Evolutionary conservation across 2,888 invertebrate genomes (phyloP).

Genomic region (Lampropteryx suffumata): DNA sequence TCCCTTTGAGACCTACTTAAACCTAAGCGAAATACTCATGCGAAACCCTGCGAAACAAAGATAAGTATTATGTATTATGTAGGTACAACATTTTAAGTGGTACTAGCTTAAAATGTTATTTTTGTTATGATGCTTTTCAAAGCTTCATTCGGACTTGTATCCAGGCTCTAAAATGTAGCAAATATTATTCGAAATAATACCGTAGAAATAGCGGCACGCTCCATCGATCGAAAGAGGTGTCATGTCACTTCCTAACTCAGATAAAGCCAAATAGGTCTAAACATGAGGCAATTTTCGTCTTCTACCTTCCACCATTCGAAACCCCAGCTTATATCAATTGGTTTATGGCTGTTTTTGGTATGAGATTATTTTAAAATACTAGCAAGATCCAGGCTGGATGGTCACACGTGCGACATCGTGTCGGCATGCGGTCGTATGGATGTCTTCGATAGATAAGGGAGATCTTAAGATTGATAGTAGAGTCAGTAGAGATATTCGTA

Average conservation of each 20-base stretch:
- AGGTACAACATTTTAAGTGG: too few relatives aligned
- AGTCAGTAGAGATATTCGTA: constrained; percentile 27
- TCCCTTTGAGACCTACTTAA: too few relatives aligned
- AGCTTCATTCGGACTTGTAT: constrained; percentile 4
- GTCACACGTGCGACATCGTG: constrained; percentile 54
- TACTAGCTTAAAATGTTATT: too few relatives aligned
- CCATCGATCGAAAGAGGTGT: constrained; percentile 57
- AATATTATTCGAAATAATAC: constrained; percentile 42
- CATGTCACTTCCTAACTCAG: constrained; percentile 56
- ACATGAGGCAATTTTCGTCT: constrained; percentile 33
- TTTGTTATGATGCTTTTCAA: too few relatives aligned
- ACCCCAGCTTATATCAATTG: not conserved
- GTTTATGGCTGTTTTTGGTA: constrained; percentile 20
- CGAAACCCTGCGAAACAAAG: too few relatives aligned
- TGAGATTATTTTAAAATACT: constrained; percentile 48
- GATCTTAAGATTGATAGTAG: constrained; percentile 49
- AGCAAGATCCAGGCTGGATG: constrained; percentile 55
- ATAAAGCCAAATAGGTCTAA: constrained; percentile 60
- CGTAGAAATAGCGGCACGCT: constrained; percentile 53
- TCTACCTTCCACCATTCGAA: constrained; percentile 1
- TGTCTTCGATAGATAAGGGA: constrained; percentile 68
- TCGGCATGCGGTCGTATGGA: constrained; percentile 61
- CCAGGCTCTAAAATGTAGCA: constrained; percentile 23
- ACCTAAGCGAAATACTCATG: too few relatives aligned
- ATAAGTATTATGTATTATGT: too few relatives aligned